These are phyloP conservation scores for Macrocentrus cingulum DNA, from an alignment of 1,140 invertebrate species.

Conservation along the genomic window DNA sequence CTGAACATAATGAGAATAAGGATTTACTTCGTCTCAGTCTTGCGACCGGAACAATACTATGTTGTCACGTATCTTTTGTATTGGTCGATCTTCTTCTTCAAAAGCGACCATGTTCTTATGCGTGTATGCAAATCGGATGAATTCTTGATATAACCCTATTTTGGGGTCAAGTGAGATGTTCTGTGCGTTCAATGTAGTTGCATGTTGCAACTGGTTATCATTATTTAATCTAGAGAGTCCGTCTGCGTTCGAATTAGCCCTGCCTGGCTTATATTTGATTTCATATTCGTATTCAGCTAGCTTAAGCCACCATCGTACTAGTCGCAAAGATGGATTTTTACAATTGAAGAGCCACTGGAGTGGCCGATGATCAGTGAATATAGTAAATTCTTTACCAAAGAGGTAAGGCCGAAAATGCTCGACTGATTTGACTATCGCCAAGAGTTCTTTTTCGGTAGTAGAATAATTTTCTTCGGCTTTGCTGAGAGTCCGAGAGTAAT, in stretches of 20 bases:
- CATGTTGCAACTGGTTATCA: no score
- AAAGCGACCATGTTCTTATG: constrained; percentile 32
- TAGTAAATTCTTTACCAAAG: constrained; percentile 31
- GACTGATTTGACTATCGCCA: no score
- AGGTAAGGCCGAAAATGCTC: no score
- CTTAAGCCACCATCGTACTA: constrained; percentile 54
- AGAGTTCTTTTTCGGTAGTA: no score
- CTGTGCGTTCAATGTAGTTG: no score
- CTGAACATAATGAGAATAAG: constrained; percentile 28
- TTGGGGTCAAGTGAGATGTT: no score
- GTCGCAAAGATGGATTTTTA: constrained; percentile 47
- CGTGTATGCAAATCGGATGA: constrained; percentile 39
- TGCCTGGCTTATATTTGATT: constrained; percentile 52
- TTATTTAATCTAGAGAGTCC: no score
- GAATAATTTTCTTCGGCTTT: no score
- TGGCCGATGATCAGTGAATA: constrained; percentile 47
- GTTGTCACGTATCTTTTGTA: constrained; percentile 27
- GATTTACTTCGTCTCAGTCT: constrained; percentile 37
- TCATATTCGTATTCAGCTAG: constrained; percentile 55
- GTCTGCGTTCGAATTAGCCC: constrained; percentile 49
- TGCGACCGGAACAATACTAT: constrained; percentile 35
- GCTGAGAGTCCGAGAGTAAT: no score
- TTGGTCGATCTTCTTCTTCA: constrained; percentile 28
- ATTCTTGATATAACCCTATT: constrained; percentile 41
- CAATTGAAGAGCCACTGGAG: constrained; percentile 52